Base-by-base conservation (phyloP, 2,797 vertebrate genomes). In the Vespertilio murinus region DNA sequence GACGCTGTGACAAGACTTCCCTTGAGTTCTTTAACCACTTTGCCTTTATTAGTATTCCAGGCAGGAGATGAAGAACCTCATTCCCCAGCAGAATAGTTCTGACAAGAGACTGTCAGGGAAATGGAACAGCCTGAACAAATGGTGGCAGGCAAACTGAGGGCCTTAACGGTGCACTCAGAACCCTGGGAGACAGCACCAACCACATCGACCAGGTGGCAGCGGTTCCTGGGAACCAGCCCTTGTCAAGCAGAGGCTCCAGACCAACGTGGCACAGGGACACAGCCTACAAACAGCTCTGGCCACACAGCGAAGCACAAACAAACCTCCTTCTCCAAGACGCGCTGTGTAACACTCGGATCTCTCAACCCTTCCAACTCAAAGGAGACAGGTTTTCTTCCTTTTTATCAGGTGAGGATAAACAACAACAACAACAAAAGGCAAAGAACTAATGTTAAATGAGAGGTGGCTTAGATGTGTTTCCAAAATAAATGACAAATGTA, bases 71-170 rank as follows among this genome's bases (percentile, higher is more conserved):
- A 77, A 81, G 69, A 91, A 56, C 16, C 30, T 82, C 54, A 64
- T 16, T 88, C 28, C 54, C 28, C 28, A 77, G 10, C 11, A 90
- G 71, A 71, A 69, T 2, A 59, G 71, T 61, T 61, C 69, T 88
- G 69, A 88, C 28, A 86, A 87, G 65, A 59, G n/a, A 64, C 28
- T 59, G 83, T 91, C 87, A 69, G 56, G 70, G 38, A 88, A 78
- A 40, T 49, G 61, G 38, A 86, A 69, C 17, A 87, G 42, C 64
- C 70, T 30, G 64, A 88, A 35, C 20, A 54, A 82, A 38, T 6
- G 3, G 0, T 10, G 49, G 74, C 45, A 23, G 17, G 83, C 42
- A 35, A 54, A 56, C 88, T 28, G 17, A 64, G n/a, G 28, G 80
- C 49, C 42, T 75, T n/a, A 17, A 22, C 75, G 70, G 40, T 42